A percentile compares a stretch with the other conserved stretches of the same genome.
These are phyloP conservation scores for Stegostoma tigrinum DNA, from an alignment of 2,113 vertebrate species.

Conservation along the genomic window DNA sequence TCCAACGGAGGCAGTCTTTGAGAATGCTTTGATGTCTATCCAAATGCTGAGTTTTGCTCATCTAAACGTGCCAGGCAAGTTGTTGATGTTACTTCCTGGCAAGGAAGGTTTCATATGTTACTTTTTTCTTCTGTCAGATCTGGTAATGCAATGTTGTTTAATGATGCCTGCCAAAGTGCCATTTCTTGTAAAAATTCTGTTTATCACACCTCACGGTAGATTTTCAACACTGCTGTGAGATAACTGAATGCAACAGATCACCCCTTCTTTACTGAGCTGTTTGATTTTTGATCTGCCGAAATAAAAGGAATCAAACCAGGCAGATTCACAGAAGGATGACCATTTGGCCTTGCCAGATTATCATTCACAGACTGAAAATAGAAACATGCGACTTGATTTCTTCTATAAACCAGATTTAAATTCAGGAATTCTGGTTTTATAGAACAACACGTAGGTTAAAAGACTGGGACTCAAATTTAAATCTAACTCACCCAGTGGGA, in stretches of 20 bases:
- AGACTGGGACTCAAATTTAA: not conserved
- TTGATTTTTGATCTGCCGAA: not conserved
- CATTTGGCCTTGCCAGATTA: not conserved
- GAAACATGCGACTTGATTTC: not conserved
- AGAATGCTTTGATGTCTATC: not conserved
- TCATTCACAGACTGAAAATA: not conserved
- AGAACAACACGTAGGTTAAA: not conserved
- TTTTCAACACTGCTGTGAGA: not conserved
- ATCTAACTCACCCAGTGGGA: not conserved
- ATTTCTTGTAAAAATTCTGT: not conserved
- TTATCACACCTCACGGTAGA: constrained; percentile 15
- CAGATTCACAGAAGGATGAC: not conserved
- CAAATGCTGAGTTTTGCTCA: constrained; percentile 11
- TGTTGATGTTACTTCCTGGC: constrained; percentile 10
- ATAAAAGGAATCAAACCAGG: not conserved
- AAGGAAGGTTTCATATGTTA: not conserved
- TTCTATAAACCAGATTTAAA: not conserved
- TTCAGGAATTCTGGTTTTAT: not conserved
- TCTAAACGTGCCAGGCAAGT: not conserved
- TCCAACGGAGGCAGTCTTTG: not conserved
- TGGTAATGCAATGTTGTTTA: not conserved
- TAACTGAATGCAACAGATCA: not conserved
- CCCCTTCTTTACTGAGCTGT: not conserved
- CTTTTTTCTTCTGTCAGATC: not conserved
- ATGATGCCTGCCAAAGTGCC: not conserved